Percentiles rank a stretch among this genome's conserved stretches.
phyloP scores from a whole-genome alignment of 2,113 vertebrate species.

The Chelonoidis abingdonii region DNA sequence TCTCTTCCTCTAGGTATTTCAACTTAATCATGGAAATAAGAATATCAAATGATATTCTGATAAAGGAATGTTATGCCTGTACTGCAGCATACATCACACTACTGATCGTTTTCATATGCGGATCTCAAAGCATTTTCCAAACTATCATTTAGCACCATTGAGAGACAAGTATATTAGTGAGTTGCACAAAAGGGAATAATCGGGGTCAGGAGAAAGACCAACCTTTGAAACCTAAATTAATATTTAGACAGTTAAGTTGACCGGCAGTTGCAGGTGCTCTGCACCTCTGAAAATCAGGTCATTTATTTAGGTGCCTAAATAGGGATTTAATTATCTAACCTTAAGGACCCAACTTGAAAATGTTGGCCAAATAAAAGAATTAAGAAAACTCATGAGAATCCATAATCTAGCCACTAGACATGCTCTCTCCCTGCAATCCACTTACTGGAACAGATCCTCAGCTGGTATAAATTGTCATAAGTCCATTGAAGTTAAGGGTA shows the following conservation, averaged over 20 bases:
- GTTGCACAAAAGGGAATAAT: not conserved
- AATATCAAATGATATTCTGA: not conserved
- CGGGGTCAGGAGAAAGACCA: not conserved
- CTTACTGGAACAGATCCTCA: not conserved
- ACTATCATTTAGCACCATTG: not conserved
- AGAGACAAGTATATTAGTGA: not conserved
- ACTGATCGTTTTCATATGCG: not conserved
- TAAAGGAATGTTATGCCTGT: not conserved
- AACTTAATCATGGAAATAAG: rapidly evolving
- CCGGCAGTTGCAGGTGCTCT: not conserved
- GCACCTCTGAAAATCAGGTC: not conserved
- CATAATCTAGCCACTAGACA: not conserved
- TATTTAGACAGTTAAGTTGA: constrained; percentile 22
- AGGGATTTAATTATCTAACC: not conserved
- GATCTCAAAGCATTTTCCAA: constrained; percentile 1
- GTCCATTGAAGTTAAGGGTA: not conserved
- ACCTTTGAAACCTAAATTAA: not conserved
- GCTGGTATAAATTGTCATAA: not conserved
- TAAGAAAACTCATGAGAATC: not conserved
- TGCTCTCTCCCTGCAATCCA: not conserved
- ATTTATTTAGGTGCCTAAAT: not conserved
- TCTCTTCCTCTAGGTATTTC: not conserved
- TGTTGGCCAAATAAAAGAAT: not conserved
- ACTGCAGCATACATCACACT: not conserved
- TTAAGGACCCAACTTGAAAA: not conserved